phyloP scores from a whole-genome alignment of 2,797 vertebrate species.

The Amazona ochrocephala region DNA sequence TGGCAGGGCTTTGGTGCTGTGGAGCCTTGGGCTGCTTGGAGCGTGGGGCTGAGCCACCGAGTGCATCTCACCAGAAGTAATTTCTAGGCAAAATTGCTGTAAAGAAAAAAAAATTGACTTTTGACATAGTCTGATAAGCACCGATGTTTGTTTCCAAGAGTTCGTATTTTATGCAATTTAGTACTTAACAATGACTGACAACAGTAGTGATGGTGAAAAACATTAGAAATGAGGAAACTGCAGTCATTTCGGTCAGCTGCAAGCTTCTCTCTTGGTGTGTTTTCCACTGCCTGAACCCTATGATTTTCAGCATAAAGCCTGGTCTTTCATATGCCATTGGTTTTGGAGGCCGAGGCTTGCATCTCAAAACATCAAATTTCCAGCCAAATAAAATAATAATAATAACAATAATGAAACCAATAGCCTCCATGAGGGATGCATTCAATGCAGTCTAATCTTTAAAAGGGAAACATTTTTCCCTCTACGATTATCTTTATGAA shows the following conservation, averaged over 20 bases:
- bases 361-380: not conserved
- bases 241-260: not conserved
- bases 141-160: conserved; percentile 64
- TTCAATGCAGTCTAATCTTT: not conserved
- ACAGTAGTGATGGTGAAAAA: conserved; percentile 18
- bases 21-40: not conserved
- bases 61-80: conserved; percentile 26
- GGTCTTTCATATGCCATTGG: not conserved
- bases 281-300: not conserved
- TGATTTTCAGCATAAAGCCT: not conserved
- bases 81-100: conserved; percentile 51
- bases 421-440: not conserved
- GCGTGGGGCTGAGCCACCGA: not conserved
- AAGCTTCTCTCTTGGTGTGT: not conserved
- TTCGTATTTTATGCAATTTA: conserved; percentile 67
- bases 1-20: too few relatives aligned
- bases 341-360: not conserved
- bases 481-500: not conserved
- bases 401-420: not conserved
- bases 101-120: conserved; percentile 69
- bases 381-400: not conserved
- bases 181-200: conserved; percentile 67
- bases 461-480: not conserved
- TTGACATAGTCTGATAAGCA: conserved; percentile 66
- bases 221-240: conserved; percentile 42